Base-by-base conservation (phyloP, 2,113 vertebrate species). In the Atractosteus spatula region DNA sequence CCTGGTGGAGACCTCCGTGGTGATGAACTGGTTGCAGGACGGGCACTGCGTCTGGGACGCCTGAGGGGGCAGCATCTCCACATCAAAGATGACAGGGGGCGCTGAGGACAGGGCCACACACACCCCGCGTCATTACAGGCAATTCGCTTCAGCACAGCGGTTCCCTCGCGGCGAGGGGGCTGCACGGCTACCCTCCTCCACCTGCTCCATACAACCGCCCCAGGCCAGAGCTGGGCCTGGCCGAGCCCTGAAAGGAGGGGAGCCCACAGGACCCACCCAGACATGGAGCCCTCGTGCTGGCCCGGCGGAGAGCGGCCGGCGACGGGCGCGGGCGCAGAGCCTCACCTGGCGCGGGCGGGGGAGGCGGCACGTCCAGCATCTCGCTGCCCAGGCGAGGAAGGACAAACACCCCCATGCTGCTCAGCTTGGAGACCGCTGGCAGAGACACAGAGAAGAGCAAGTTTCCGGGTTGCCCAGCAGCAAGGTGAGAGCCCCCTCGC, bases 21-120 rank as follows among this genome's bases (percentile, higher is more conserved):
- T 70, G 41, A 92, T 8, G 55, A 72, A 90, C 80, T 86, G 61
- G 0, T 0, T n/a, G 73, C 90, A 92, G 62, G 77, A 73, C 0
- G 88, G 89, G 65, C 90, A 92, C 71, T 85, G 83, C 0, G 84
- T 91, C 64, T 41, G 83, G 55, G 74, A 44, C 0, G 89, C 71
- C 8, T 3, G 0, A 0, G 44, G 1, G 0, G 88, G 83, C 44
- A 92, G 77, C 0, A 83, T 62, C 0, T 76, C 5, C 29, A 81
- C 0, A 7, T 91, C 81, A 74, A 87, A 56, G 72, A 86, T 78
- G 44, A 89, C 82, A 59, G 7, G 13, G 7, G 90, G 90, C 16
- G 89, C 90, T 92, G 61, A 62, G 41, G 41, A 66, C 17, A 41
- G 16, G n/a, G 45, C 29, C n/a, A 65, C 57, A 59, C 57, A 1